Base-by-base conservation (phyloP, 92 coral and sea anemone species). In the Heteractis magnifica region DNA sequence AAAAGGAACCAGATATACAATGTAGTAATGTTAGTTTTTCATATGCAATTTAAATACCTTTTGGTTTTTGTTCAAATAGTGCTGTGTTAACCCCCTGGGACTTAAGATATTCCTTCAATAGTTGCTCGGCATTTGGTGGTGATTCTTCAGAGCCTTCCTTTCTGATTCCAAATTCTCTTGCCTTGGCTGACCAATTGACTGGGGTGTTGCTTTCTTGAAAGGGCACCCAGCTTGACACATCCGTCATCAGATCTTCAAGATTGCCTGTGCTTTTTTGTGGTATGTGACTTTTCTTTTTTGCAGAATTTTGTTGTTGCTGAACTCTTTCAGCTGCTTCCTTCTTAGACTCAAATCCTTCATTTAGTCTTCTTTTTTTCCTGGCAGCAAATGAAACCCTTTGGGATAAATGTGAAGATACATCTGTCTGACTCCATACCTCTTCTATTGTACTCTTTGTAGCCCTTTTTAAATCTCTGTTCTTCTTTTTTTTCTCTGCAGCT, bases 51-150 rank as follows among this genome's bases (percentile, higher is more conserved):
- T 6, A 4, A 50, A 26, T 26, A 77, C 80, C 80, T 77, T 77
- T 77, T 77, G 9, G 19, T 64, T 14, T 51, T 77, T 77, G 64
- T 8, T 81, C 77, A 81, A 7, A 81, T 50, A 50, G 85, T 52
- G 73, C 58, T 19, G 44, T 34, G 19, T 26, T 56, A 3, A 86
- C 76, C 23, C 84, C 81, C 16, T 81, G 52, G 10, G 86, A 72
- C 53, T 74, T 56, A 13, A 86, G 76, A 51, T 20, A 86, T 34
- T 81, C 82, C 50, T 86, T 81, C 49, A 81, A 50, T 3, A 81
- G 70, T 44, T 82, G 86, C 5, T 79, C 90, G 23, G 77, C 82
- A 81, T 82, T 81, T 19, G 83, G 72, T 15, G 90, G 83, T 16
- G 82, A 62, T 26, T 34, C 8, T 5, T 76, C 53, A n/a, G 77